A percentile compares a stretch with the other conserved stretches of the same genome.
Conservation (phyloP, 2,797 vertebrate genomes). For the Centroberyx gerrardi region DNA sequence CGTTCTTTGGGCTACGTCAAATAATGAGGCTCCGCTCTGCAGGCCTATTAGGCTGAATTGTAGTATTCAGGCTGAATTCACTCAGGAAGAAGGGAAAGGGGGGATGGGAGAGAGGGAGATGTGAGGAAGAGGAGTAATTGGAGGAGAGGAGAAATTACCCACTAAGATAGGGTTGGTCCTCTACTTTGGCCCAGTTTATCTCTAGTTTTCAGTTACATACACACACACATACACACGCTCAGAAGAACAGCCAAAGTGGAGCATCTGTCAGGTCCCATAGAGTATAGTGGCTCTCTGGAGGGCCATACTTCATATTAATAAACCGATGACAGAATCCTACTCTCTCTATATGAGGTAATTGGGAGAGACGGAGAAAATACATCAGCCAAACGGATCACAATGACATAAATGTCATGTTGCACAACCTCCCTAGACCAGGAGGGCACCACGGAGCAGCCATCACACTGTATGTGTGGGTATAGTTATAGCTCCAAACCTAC, state of each 20-base stretch:
- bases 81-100: neutral
- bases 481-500: too few species aligned
- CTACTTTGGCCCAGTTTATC: conserved; percentile 67
- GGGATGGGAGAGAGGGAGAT: neutral
- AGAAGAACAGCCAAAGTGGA: conserved; percentile 55
- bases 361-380: conserved; percentile 24
- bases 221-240: conserved; percentile 14
- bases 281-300: conserved; percentile 49
- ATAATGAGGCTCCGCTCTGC: neutral
- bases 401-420: conserved; percentile 7
- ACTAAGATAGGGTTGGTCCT: conserved; percentile 25
- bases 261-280: conserved; percentile 55
- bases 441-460: neutral
- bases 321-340: conserved; percentile 40
- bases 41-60: conserved; percentile 9
- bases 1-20: neutral
- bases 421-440: neutral
- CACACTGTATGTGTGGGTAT: neutral
- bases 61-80: neutral
- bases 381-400: conserved; percentile 14
- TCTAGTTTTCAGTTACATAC: conserved; percentile 16
- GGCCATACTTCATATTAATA: conserved; percentile 55
- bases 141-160: neutral
- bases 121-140: conserved; percentile 17
- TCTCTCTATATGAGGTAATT: conserved; percentile 28